phyloP scores from a whole-genome alignment of 2,113 vertebrate genomes.

The Eretmochelys imbricata region DNA sequence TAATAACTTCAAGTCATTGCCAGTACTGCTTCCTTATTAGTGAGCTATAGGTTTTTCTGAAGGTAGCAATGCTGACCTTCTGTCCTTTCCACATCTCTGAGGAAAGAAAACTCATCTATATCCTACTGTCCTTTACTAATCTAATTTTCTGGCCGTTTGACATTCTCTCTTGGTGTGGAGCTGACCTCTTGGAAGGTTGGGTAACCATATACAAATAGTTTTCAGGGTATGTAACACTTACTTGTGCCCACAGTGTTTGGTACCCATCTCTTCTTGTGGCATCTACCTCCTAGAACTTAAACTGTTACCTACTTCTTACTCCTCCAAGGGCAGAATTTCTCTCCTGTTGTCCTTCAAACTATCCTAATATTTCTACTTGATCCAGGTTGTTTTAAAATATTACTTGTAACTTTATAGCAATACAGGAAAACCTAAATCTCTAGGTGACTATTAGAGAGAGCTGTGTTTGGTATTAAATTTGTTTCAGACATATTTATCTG shows the following conservation, averaged over 20 bases:
- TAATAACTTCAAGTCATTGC: background rate
- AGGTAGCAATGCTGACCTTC: background rate
- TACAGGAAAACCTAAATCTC: too few species aligned
- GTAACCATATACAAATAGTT: background rate
- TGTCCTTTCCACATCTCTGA: background rate
- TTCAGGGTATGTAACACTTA: too few species aligned
- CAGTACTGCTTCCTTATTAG: background rate
- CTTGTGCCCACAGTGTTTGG: background rate
- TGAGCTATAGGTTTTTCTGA: background rate
- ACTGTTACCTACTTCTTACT: background rate
- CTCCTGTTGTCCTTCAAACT: too few species aligned
- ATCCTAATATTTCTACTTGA: too few species aligned
- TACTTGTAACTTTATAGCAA: too few species aligned
- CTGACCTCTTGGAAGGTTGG: background rate
- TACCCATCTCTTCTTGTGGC: background rate
- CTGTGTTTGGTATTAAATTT: too few species aligned
- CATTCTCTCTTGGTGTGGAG: background rate
- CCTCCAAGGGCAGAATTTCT: background rate
- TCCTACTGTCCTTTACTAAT: background rate
- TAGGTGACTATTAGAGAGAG: too few species aligned
- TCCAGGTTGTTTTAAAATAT: too few species aligned
- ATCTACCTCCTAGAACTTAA: background rate
- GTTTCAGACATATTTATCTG: too few species aligned
- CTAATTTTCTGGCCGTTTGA: background rate
- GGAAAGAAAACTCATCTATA: background rate